Conservation (phyloP, 2,797 vertebrate species). For the Dipus sagitta region DNA sequence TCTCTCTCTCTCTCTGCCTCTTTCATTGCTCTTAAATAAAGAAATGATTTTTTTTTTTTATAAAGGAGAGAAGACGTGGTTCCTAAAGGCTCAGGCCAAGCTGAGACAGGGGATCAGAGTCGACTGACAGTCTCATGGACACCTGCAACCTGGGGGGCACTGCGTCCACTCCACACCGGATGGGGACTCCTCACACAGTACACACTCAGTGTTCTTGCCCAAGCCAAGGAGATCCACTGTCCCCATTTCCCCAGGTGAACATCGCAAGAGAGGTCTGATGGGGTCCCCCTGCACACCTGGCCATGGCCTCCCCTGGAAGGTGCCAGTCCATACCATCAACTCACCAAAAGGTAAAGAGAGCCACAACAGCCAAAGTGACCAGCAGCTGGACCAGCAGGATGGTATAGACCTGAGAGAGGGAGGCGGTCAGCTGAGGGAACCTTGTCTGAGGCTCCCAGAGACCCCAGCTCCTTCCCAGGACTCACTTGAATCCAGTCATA, state of each 20-base stretch:
- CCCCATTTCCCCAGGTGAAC: neutral
- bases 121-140: neutral
- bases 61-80: neutral
- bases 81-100: neutral
- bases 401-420: conserved; percentile 91
- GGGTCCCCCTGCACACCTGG: neutral
- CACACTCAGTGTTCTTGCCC: neutral
- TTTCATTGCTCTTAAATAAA: too few relatives aligned
- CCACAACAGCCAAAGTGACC: conserved; percentile 93
- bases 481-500: neutral
- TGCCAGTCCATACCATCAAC: conserved; percentile 67
- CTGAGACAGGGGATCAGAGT: neutral
- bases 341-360: conserved; percentile 97
- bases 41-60: too few relatives aligned
- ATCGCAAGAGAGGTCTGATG: neutral
- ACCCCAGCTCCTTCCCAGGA: neutral
- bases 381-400: conserved; percentile 94
- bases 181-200: neutral
- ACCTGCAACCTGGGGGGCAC: neutral
- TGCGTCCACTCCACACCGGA: accelerated
- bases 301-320: neutral
- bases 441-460: neutral
- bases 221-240: accelerated
- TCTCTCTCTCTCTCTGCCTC: too few relatives aligned
- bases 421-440: neutral